Conservation (phyloP, 2,797 vertebrate species). For the Gymnodraco acuticeps region DNA sequence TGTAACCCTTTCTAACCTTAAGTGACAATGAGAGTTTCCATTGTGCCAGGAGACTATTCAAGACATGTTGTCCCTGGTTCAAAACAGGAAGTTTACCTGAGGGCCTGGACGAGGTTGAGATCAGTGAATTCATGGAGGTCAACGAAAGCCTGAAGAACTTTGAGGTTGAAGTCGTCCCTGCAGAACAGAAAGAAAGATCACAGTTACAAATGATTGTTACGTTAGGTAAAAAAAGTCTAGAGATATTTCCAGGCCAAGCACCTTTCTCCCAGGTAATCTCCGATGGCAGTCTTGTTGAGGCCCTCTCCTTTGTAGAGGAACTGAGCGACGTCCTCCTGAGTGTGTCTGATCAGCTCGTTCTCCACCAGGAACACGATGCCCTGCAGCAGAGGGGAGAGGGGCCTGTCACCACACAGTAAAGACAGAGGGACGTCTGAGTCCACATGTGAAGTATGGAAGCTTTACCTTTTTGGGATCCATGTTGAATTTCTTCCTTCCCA, state of each 20-base stretch:
- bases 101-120: conserved; percentile 93
- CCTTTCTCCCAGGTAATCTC: conserved; percentile 94
- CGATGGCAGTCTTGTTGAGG: conserved; percentile 95
- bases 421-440: neutral
- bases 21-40: conserved; percentile 36
- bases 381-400: conserved; percentile 67
- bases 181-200: conserved; percentile 25
- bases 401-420: conserved; percentile 1
- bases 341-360: conserved; percentile 92
- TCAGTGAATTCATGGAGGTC: conserved; percentile 94
- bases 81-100: conserved; percentile 82
- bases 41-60: conserved; percentile 10
- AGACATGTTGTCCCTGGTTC: neutral
- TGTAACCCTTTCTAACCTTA: neutral
- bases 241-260: conserved; percentile 26
- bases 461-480: conserved; percentile 95
- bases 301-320: conserved; percentile 97
- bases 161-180: conserved; percentile 95
- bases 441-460: neutral
- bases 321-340: conserved; percentile 91
- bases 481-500: conserved; percentile 97
- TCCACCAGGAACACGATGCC: conserved; percentile 94
- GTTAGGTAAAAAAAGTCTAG: neutral
- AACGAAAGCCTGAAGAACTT: conserved; percentile 94
- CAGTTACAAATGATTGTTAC: conserved; percentile 16